Conservation (phyloP, 2,797 vertebrate species). For the Poliocrania exsul region DNA sequence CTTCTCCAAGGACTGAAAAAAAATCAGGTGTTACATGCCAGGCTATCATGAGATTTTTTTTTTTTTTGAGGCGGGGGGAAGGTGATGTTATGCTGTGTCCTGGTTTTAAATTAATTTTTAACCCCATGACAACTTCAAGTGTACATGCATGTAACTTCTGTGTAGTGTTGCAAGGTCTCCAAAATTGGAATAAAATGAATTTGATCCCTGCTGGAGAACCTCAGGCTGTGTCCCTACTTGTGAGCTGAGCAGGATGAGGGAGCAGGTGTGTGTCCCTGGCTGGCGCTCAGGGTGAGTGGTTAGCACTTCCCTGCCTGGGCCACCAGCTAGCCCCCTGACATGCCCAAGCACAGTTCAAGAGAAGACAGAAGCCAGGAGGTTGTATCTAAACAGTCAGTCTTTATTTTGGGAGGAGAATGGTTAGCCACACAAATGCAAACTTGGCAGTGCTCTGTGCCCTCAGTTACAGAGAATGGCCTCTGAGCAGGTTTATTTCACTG, state of each 20-base stretch:
- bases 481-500: neutral
- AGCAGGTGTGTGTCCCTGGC: rapidly evolving
- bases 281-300: rapidly evolving
- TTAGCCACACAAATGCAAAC: neutral
- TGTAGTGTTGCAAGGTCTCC: neutral
- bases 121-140: neutral
- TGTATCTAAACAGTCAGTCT: neutral
- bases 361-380: neutral
- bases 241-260: neutral
- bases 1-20: neutral
- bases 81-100: neutral
- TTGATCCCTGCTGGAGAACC: neutral
- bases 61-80: too few relatives aligned
- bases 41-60: neutral
- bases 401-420: neutral
- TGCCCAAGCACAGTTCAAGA: rapidly evolving
- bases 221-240: neutral
- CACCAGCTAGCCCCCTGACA: neutral
- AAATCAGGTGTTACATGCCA: neutral
- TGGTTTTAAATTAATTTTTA: slow-evolving; percentile 5
- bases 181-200: neutral
- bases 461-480: neutral
- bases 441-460: neutral
- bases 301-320: neutral
- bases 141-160: neutral